A percentile compares a stretch with the other conserved stretches of the same genome.
phyloP scores from a whole-genome alignment of 2,888 invertebrate species.

The Hydraecia micacea region DNA sequence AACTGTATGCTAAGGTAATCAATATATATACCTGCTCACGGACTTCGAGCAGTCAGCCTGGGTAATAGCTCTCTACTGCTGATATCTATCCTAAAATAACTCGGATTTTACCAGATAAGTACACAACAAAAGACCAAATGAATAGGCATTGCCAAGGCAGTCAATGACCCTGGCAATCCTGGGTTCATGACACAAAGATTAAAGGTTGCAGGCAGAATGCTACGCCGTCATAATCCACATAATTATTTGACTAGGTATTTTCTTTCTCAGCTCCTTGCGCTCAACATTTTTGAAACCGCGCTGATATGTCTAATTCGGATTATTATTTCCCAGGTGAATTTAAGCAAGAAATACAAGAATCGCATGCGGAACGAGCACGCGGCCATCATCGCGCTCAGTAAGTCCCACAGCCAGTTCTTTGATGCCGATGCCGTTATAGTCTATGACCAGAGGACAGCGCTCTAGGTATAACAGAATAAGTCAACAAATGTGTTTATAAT shows the following conservation, averaged over 20 bases:
- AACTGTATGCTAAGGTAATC: constrained; percentile 92
- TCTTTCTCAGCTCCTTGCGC: not conserved
- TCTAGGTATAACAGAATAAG: constrained; percentile 81
- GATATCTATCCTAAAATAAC: not conserved
- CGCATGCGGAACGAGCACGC: constrained; percentile 95
- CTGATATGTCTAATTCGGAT: not conserved
- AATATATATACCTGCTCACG: not conserved
- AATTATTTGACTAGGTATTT: no score
- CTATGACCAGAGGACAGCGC: constrained; percentile 94
- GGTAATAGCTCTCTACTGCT: not conserved
- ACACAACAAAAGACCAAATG: not conserved
- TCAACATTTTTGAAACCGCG: not conserved
- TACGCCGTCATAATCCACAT: not conserved
- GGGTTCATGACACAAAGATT: not conserved
- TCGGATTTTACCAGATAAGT: not conserved
- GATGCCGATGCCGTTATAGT: constrained; percentile 95
- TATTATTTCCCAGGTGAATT: constrained; percentile 90
- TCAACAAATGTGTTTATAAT: not conserved
- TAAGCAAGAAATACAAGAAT: constrained; percentile 94
- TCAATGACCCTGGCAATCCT: not conserved
- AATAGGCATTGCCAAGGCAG: not conserved
- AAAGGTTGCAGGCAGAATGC: not conserved
- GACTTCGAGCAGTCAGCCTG: no score
- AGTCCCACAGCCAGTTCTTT: constrained; percentile 93
- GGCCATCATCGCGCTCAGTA: constrained; percentile 94